These are phyloP conservation scores for Pararge aegeria DNA, from an alignment of 1,140 invertebrate species.

Conservation along the genomic window DNA sequence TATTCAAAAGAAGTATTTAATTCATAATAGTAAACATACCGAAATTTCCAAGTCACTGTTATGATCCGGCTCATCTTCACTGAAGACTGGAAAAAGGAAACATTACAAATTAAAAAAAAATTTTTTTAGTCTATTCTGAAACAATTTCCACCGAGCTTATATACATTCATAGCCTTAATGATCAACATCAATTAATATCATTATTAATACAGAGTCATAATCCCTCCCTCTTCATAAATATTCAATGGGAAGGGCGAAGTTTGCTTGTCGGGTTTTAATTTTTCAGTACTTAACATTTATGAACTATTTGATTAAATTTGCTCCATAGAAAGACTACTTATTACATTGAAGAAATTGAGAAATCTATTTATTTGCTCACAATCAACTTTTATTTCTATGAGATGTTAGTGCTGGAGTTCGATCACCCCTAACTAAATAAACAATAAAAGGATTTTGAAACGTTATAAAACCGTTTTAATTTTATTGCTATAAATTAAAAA, in stretches of 20 bases:
- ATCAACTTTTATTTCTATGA: too few species aligned
- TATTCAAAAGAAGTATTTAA: background rate
- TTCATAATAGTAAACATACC: slow-evolving; percentile 77
- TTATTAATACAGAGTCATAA: slow-evolving; percentile 55
- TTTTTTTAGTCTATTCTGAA: slow-evolving; percentile 15
- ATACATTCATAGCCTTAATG: slow-evolving; percentile 42
- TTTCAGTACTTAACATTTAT: slow-evolving; percentile 51
- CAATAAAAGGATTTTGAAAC: too few species aligned
- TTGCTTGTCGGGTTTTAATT: slow-evolving; percentile 55
- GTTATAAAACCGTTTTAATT: too few species aligned
- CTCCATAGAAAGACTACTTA: slow-evolving; percentile 26
- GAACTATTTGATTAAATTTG: slow-evolving; percentile 37
- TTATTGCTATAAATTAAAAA: too few species aligned
- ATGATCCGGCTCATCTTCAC: slow-evolving; percentile 91
- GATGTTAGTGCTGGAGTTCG: too few species aligned
- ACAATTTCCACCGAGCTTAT: slow-evolving; percentile 32
- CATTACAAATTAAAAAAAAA: background rate
- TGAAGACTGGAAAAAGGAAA: slow-evolving; percentile 85
- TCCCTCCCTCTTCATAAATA: slow-evolving; percentile 62
- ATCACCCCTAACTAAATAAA: too few species aligned
- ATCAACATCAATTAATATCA: slow-evolving; percentile 53
- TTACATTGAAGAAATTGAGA: slow-evolving; percentile 10
- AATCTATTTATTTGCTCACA: too few species aligned
- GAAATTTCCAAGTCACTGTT: slow-evolving; percentile 93
- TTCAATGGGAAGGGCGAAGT: slow-evolving; percentile 51